phyloP scores from a whole-genome alignment of 2,888 invertebrate species.

The Drosophila merina region DNA sequence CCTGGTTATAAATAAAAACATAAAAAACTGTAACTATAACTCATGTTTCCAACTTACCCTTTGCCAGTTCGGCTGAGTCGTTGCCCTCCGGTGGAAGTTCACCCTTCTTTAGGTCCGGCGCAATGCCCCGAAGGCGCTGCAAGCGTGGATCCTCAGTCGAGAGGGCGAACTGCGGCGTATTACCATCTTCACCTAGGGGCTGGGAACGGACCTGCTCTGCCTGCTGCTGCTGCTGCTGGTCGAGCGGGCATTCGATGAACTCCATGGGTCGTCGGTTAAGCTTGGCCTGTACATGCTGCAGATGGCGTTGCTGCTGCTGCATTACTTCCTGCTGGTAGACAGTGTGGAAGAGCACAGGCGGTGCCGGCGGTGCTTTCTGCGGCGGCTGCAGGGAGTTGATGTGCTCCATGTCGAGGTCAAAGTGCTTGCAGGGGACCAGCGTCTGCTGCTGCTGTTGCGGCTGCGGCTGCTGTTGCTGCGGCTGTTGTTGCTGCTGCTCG shows the following conservation, averaged over 20 bases:
- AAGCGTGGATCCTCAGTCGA: constrained; percentile 72
- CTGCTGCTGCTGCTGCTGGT: constrained; percentile 53
- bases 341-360: constrained; percentile 69
- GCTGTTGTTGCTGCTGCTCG: constrained; percentile 75
- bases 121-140: constrained; percentile 77
- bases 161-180: constrained; percentile 54
- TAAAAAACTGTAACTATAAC: not conserved
- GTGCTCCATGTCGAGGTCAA: constrained; percentile 80
- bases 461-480: constrained; percentile 42
- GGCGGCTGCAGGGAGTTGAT: constrained; percentile 79
- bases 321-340: constrained; percentile 63
- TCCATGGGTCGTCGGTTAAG: constrained; percentile 82
- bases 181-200: constrained; percentile 84
- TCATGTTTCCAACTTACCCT: constrained; percentile 35
- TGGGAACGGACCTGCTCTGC: constrained; percentile 84
- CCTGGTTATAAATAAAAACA: constrained; percentile 3
- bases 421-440: constrained; percentile 76
- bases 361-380: constrained; percentile 80
- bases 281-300: constrained; percentile 58
- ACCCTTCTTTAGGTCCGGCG: constrained; percentile 79
- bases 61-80: constrained; percentile 44
- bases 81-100: constrained; percentile 38
- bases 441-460: constrained; percentile 57
- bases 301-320: constrained; percentile 54
- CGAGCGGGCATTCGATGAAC: constrained; percentile 71